Percentiles rank a stretch among this genome's conserved stretches.
These are phyloP conservation scores for Brachypalpus laphriformis DNA, from an alignment of 2,888 invertebrate genomes.

Conservation along the genomic window DNA sequence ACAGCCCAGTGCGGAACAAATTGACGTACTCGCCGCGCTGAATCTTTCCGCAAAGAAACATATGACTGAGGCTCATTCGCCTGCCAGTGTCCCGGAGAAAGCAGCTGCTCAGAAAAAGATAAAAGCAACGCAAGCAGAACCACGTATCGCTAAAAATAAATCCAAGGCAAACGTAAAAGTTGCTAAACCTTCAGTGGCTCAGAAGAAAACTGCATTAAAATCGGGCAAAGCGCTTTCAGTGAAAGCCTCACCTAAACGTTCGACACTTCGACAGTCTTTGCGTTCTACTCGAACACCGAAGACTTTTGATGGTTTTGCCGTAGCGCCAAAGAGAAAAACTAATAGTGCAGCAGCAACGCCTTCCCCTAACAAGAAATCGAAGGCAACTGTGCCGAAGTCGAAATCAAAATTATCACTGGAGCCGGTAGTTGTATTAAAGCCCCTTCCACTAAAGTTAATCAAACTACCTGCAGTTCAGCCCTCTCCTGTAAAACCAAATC, in stretches of 20 bases:
- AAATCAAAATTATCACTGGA: slow-evolving; percentile 5
- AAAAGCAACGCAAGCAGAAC: slow-evolving; percentile 8
- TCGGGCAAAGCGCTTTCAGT: slow-evolving; percentile 22
- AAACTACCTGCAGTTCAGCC: neutral
- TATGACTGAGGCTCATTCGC: neutral
- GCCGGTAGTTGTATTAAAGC: slow-evolving; percentile 40
- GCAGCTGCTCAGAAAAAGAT: slow-evolving; percentile 60
- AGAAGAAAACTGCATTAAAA: slow-evolving; percentile 6
- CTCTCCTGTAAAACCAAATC: neutral
- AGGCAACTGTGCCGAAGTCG: neutral
- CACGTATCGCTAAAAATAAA: neutral
- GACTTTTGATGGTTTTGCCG: slow-evolving; percentile 37
- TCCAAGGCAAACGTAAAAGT: neutral
- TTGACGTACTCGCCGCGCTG: slow-evolving; percentile 79
- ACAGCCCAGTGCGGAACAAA: slow-evolving; percentile 73
- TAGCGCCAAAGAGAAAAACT: neutral
- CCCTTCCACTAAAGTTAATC: too few relatives aligned
- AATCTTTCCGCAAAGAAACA: slow-evolving; percentile 78
- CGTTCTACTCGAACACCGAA: slow-evolving; percentile 42
- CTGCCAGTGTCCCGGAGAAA: neutral
- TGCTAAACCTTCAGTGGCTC: neutral
- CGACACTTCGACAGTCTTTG: slow-evolving; percentile 64
- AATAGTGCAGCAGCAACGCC: neutral
- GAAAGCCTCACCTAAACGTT: slow-evolving; percentile 68
- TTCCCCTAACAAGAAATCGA: slow-evolving; percentile 7